These are phyloP conservation scores for Macaca nemestrina DNA, from an alignment of 2,113 vertebrate species.

Conservation along the genomic window DNA sequence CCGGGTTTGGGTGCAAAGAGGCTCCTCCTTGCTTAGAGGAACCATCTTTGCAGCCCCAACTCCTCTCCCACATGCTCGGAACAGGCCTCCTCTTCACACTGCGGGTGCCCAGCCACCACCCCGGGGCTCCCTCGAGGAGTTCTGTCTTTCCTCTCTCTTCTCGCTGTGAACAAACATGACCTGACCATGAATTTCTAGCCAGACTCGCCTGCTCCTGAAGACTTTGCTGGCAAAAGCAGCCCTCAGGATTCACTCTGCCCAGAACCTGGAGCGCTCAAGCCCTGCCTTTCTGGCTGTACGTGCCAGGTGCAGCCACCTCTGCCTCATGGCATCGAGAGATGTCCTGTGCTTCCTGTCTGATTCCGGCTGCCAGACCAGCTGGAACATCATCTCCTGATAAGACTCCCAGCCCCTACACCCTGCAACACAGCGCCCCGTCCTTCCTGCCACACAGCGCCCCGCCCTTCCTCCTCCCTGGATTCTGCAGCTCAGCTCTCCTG, in stretches of 20 bases:
- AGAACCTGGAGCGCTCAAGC: background rate
- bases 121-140: no score
- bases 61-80: fast-evolving
- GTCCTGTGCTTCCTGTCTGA: background rate
- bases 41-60: no score
- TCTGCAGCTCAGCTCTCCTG: background rate
- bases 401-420: no score
- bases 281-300: background rate
- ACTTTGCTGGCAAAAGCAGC: background rate
- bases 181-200: background rate
- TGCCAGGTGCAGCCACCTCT: no score
- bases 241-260: no score
- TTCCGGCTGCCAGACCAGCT: no score
- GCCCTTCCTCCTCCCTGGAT: background rate
- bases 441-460: background rate
- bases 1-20: fast-evolving
- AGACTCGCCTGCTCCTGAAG: background rate
- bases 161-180: no score
- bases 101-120: background rate
- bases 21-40: background rate
- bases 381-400: background rate
- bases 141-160: background rate
- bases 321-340: fast-evolving
- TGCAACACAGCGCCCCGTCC: background rate
- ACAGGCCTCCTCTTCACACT: background rate